Evolutionary conservation across 2,797 vertebrate species (phyloP), one percentile per base, ranked within the genome.

Genomic region (Astyanax mexicanus): DNA sequence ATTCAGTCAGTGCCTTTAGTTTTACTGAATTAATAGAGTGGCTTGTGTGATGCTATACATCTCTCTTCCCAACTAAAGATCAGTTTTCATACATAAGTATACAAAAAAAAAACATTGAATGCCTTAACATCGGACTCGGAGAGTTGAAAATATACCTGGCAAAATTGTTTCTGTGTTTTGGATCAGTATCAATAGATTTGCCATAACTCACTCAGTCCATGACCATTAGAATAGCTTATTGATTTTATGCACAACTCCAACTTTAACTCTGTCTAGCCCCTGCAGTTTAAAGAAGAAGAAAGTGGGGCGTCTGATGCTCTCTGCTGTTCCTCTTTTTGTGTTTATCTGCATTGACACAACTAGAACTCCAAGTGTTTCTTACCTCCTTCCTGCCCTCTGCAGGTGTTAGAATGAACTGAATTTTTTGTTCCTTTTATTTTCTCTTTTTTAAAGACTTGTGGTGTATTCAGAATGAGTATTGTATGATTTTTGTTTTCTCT

Each of bases 381-480:
- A 70, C 62, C 72, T 74, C 42, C 25, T 58, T 78, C 52, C 19
- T 70, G 42, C 82, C 84, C 72, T 79, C 86, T 80, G 72, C 77
- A 84, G 85, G 83, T 78, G 69, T 76, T 79, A 74, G 54, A 67
- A 74, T 72, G 6, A 87, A 86, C 72, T 77, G 62, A 84, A 81
- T 76, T 71, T 79, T 68, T 78, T 82, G 78, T 73, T 47, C 61
- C 40, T 23, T 44, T 64, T 44, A 1, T 64, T 19, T 76, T 80
- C 68, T 66, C 72, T 17, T 78, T 58, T 69, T 54, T 79, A 61
- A 15, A 55, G 77, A 61, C 80, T 83, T 57, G 64, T 58, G 49
- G 78, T 83, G 84, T 83, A 78, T 82, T 86, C 75, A 80, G 77
- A 66, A 83, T 83, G 42, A 88, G 88, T 90, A 87, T 91, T 87